A percentile compares a stretch with the other conserved stretches of the same genome.
Evolutionary conservation across 2,888 invertebrate genomes (phyloP).

Genomic region (Auanema sp.): DNA sequence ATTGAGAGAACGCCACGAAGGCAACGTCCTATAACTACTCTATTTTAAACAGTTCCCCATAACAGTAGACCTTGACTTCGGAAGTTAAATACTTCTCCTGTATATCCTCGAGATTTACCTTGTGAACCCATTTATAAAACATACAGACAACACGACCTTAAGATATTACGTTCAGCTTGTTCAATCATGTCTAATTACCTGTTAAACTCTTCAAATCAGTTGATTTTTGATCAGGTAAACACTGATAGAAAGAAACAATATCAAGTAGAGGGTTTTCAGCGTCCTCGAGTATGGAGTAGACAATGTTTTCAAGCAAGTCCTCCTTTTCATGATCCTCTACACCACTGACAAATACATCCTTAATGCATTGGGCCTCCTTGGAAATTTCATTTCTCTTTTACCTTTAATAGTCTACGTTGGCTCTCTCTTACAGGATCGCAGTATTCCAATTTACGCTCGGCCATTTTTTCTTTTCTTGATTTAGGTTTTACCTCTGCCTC

Average conservation of each 20-base stretch:
- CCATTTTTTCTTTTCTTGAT: background rate
- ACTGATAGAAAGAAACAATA: conserved; percentile 12
- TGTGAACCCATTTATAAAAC: conserved; percentile 13
- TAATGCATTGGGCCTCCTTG: background rate
- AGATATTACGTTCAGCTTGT: background rate
- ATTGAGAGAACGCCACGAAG: conserved; percentile 1
- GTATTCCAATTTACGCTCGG: background rate
- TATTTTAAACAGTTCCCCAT: no score
- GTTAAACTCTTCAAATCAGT: conserved; percentile 8
- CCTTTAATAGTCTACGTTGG: background rate
- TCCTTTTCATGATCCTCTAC: conserved; percentile 13
- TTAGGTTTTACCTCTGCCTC: no score
- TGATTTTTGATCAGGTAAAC: conserved; percentile 5
- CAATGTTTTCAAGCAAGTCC: background rate
- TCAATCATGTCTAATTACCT: conserved; percentile 1
- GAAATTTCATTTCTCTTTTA: background rate
- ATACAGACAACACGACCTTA: conserved; percentile 4
- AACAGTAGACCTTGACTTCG: conserved; percentile 10
- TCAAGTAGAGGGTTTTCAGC: conserved; percentile 9
- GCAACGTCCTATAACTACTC: conserved; percentile 7
- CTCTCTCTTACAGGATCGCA: background rate
- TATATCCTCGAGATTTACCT: background rate
- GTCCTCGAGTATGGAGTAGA: conserved; percentile 9
- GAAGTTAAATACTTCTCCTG: conserved; percentile 2
- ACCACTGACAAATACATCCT: conserved; percentile 18